Base-by-base conservation (phyloP, 2,113 vertebrate genomes). In the Pantherophis guttatus region DNA sequence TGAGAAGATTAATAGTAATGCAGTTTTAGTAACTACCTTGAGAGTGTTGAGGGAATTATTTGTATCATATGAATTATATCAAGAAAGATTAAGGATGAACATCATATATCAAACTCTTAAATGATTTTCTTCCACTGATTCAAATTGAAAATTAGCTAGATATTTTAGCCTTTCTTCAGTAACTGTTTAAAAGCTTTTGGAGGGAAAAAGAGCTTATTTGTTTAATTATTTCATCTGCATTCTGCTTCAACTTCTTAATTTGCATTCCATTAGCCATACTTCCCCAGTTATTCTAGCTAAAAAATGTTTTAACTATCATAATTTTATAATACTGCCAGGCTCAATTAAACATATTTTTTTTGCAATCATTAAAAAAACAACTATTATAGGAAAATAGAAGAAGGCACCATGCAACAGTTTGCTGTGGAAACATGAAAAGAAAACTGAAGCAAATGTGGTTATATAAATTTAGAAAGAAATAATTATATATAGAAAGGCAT, bases 121-220 rank as follows among this genome's bases (percentile, higher is more conserved):
- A 95, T 94, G 54, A 26, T 95, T 92, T 93, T 89, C 88, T 94
- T 91, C 91, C 53, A 86, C 90, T 93, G 93, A 90, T 92, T 94
- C 10, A 24, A n/a, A 90, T 88, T 70, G 95, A 95, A 97, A 93
- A 88, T 53, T 24, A 92, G 62, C 81, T 91, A 91, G 81, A 53
- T 92, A 93, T 50, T 88, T 33, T 15, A 75, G 44, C 52, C 91
- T 89, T 95, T 95, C 95, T 87, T 95, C 75, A 92, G 75, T 92
- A 95, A 94, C 96, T 96, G 94, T 96, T 97, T 95, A 97, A 97
- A 97, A 93, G 92, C 91, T 95, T 95, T 96, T 96, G 94, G 96
- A 96, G 93, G 96, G 92, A 92, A 96, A 95, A 93, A 94, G 93
- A 91, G 90, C 62, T 95, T 92, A 59, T 92, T 94, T 96, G 93